phyloP scores from a whole-genome alignment of 2,113 vertebrate species.

The Ia io region DNA sequence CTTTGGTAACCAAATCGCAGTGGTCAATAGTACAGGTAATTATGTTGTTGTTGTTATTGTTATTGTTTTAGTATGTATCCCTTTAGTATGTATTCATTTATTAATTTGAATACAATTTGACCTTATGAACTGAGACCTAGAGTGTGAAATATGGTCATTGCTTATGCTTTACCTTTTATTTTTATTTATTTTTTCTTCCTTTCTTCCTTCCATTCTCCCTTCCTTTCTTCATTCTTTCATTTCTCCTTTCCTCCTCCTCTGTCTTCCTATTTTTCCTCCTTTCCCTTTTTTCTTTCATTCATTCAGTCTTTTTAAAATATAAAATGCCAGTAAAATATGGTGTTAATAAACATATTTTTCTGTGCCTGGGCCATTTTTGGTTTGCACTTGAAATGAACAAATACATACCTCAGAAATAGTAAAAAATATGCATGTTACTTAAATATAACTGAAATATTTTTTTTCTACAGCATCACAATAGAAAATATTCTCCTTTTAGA shows the following conservation, averaged over 20 bases:
- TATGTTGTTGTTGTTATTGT: not conserved
- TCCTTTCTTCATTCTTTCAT: not conserved
- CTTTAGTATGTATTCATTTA: not conserved
- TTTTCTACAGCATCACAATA: not conserved
- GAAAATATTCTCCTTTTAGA: not conserved
- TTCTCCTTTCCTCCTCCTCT: not conserved
- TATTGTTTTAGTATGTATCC: not conserved
- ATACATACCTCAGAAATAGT: not conserved
- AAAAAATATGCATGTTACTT: not conserved
- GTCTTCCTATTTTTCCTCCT: not conserved
- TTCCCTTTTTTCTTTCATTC: not conserved
- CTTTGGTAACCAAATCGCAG: not conserved
- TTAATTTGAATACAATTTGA: not conserved
- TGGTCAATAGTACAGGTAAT: not conserved
- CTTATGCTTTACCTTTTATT: not conserved
- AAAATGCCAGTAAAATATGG: not conserved
- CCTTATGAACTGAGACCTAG: not conserved
- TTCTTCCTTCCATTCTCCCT: not conserved
- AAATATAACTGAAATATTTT: not conserved
- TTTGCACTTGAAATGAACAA: not conserved
- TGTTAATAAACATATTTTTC: not conserved
- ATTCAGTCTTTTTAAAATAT: not conserved
- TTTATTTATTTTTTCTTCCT: not conserved
- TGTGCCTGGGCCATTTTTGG: not conserved
- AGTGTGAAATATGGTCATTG: not conserved